These are phyloP conservation scores for Hedya salicella DNA, from an alignment of 2,888 invertebrate genomes.

Conservation along the genomic window DNA sequence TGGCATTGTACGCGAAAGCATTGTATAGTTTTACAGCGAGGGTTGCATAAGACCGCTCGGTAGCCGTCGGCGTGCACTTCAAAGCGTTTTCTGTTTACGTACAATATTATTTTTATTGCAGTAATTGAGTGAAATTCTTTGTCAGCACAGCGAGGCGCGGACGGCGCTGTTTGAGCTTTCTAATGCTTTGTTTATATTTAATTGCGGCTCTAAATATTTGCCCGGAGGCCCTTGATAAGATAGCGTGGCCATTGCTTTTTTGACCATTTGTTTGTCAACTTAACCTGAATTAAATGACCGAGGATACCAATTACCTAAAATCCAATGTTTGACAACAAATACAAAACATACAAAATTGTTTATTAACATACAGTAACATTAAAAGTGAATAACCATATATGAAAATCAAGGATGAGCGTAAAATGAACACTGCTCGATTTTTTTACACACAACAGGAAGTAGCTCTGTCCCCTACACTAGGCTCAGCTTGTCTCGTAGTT, in stretches of 20 bases:
- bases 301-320: not conserved
- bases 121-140: conserved; percentile 75
- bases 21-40: conserved; percentile 63
- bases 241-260: conserved; percentile 8
- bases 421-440: too few species aligned
- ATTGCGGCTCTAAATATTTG: conserved; percentile 34
- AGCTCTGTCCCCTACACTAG: too few species aligned
- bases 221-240: conserved; percentile 17
- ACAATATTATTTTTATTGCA: conserved; percentile 83
- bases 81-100: conserved; percentile 75
- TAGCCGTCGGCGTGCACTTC: conserved; percentile 73
- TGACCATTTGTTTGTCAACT: conserved; percentile 12
- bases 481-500: too few species aligned
- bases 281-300: not conserved
- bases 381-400: too few species aligned
- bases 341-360: too few species aligned
- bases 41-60: conserved; percentile 83
- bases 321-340: not conserved
- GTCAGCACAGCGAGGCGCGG: conserved; percentile 41
- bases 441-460: too few species aligned
- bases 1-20: conserved; percentile 68
- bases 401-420: too few species aligned
- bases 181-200: conserved; percentile 43
- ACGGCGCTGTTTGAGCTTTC: conserved; percentile 42
- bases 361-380: too few species aligned